These are phyloP conservation scores for Pantherophis alleghaniensis DNA, from an alignment of 2,797 vertebrate genomes.

Conservation along the genomic window DNA sequence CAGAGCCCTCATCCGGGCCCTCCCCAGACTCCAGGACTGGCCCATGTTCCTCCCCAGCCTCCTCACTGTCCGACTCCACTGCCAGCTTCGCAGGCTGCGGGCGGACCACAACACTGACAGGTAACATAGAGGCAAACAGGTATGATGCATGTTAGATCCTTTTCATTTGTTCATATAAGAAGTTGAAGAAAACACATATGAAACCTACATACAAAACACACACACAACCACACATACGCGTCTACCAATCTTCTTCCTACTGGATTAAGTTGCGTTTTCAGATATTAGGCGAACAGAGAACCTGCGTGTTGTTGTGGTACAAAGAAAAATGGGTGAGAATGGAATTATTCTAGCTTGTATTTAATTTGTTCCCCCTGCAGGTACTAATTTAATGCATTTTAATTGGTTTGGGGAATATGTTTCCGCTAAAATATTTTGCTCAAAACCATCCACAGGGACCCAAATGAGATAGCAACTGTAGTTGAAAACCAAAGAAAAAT, in stretches of 20 bases:
- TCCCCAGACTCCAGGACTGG: too few species aligned
- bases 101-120: background rate
- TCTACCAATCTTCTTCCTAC: background rate
- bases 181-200: conserved; percentile 25
- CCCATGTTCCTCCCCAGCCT: too few species aligned
- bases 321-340: conserved; percentile 31
- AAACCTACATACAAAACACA: fast-evolving
- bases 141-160: background rate
- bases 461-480: conserved; percentile 47
- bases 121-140: background rate
- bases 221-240: fast-evolving
- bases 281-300: conserved; percentile 16
- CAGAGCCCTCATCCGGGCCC: too few species aligned
- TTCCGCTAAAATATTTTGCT: conserved; percentile 60
- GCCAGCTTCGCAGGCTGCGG: too few species aligned
- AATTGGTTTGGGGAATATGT: conserved; percentile 54
- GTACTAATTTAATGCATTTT: conserved; percentile 64
- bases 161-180: background rate
- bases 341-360: conserved; percentile 55
- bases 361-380: conserved; percentile 59
- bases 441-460: conserved; percentile 55
- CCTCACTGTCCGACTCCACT: too few species aligned
- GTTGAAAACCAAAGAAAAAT: conserved; percentile 60
- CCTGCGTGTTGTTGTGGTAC: conserved; percentile 26
- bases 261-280: conserved; percentile 34